These are phyloP conservation scores for Eulithis testata DNA, from an alignment of 2,888 invertebrate genomes.

Conservation along the genomic window DNA sequence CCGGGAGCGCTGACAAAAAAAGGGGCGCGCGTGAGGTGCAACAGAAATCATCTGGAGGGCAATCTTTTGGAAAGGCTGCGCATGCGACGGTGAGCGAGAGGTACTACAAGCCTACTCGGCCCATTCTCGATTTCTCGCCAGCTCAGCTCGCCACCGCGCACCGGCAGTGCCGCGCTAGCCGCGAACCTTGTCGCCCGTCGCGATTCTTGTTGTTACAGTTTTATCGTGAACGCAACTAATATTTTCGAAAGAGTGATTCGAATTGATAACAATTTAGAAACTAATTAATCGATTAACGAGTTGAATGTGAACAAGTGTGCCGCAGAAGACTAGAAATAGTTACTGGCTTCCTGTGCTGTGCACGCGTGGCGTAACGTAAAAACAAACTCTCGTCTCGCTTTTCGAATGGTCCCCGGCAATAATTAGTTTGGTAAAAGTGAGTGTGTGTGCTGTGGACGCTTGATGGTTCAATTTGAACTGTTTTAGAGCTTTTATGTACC, in stretches of 20 bases:
- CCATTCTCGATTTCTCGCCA: conserved; percentile 67
- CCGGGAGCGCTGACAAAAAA: conserved; percentile 54
- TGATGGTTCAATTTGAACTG: conserved; percentile 76
- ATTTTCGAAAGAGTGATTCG: conserved; percentile 61
- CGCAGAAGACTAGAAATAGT: conserved; percentile 46
- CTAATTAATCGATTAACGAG: conserved; percentile 66
- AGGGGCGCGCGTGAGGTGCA: conserved; percentile 63
- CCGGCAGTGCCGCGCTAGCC: conserved; percentile 73
- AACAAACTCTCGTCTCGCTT: conserved; percentile 74
- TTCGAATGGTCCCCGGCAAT: conserved; percentile 73
- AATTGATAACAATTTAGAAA: conserved; percentile 57
- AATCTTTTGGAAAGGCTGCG: conserved; percentile 53
- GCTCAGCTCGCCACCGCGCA: conserved; percentile 69
- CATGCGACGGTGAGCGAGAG: conserved; percentile 62
- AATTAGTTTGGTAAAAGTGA: conserved; percentile 82
- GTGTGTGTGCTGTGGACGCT: conserved; percentile 78
- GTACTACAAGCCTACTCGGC: conserved; percentile 54
- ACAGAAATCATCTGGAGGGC: conserved; percentile 55
- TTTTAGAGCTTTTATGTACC: conserved; percentile 66
- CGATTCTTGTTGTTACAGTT: conserved; percentile 50
- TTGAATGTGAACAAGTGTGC: conserved; percentile 63
- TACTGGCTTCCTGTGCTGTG: conserved; percentile 30
- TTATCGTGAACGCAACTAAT: conserved; percentile 52
- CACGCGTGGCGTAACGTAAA: conserved; percentile 74
- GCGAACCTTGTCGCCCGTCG: conserved; percentile 61